phyloP scores from a whole-genome alignment of 1,140 invertebrate species.

The Achroia grisella region DNA sequence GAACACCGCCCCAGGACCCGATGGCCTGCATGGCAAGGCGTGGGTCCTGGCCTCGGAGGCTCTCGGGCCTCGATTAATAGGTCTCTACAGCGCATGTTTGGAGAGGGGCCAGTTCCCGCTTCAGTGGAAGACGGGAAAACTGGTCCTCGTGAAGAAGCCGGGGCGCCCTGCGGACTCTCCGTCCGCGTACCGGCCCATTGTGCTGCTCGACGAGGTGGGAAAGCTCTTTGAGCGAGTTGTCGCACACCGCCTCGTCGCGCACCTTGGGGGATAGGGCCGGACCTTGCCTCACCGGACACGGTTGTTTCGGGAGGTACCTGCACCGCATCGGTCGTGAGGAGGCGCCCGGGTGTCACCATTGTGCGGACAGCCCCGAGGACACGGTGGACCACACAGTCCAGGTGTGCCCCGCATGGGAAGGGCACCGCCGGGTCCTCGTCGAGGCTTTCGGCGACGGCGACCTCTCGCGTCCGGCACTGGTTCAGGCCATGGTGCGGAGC shows the following conservation, averaged over 20 bases:
- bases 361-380: neutral
- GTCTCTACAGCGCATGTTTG: neutral
- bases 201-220: neutral
- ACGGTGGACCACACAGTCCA: neutral
- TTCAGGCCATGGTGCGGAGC: neutral
- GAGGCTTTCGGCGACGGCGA: neutral
- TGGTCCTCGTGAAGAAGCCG: neutral
- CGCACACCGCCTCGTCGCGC: neutral
- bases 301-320: slow-evolving; percentile 21
- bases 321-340: neutral
- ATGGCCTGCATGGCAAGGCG: neutral
- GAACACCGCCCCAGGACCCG: neutral
- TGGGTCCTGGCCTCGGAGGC: neutral
- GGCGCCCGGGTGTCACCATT: neutral
- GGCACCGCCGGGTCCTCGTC: neutral
- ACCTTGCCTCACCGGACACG: slow-evolving; percentile 8
- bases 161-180: neutral
- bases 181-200: neutral
- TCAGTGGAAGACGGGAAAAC: neutral
- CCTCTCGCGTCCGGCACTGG: slow-evolving; percentile 3
- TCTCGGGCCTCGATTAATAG: neutral
- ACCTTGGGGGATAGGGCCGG: neutral
- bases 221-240: neutral
- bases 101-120: neutral
- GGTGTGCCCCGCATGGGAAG: neutral